Base-by-base conservation (phyloP, 1,140 invertebrate species). In the Zaprionus lachaisei region DNA sequence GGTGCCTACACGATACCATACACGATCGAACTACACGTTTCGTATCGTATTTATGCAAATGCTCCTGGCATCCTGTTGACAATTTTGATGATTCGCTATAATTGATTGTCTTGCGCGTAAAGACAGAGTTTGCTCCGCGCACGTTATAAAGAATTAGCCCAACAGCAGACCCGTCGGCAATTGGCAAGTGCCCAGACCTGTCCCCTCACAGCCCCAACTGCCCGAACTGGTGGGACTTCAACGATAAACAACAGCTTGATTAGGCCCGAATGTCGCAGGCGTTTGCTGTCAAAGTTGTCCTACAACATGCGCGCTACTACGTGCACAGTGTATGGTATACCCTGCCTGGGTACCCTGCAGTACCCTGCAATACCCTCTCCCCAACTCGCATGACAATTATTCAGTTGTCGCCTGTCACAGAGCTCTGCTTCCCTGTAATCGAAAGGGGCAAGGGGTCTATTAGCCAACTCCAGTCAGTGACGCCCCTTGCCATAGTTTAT, bases 51-150 rank as follows among this genome's bases (percentile, higher is more conserved):
- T 63, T 49, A 63, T 38, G 61, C 61, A 56, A 28, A 28, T 56
- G 22, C 26, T 26, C 14, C 24, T 26, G 54, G 54, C 54, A 56
- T 63, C n/a, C 61, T 34, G 44, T 63, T 51, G 61, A 63, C 47
- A 63, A 44, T 26, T 44, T 31, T 44, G 44, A 63, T 22, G 15
- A 11, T n/a, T 28, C 38, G 17, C 44, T 12, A 63, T 63, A 63
- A 34, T 63, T 63, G 44, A 63, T 63, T 63, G 37, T 63, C 61
- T 20, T 22, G 17, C 47, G 44, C n/a, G 61, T 17, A 63, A 63
- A 34, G 28, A 63, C 12, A 31, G 26, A 31, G 26, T 34, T 34
- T 51, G 47, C 47, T 51, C 11, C 22, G 24, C 41, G 44, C 44
- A 63, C 26, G 26, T 28, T 56, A 56, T 56, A 56, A 56, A 56